Base-by-base conservation (phyloP, 2,113 vertebrate genomes). In the Hyaena hyaena region DNA sequence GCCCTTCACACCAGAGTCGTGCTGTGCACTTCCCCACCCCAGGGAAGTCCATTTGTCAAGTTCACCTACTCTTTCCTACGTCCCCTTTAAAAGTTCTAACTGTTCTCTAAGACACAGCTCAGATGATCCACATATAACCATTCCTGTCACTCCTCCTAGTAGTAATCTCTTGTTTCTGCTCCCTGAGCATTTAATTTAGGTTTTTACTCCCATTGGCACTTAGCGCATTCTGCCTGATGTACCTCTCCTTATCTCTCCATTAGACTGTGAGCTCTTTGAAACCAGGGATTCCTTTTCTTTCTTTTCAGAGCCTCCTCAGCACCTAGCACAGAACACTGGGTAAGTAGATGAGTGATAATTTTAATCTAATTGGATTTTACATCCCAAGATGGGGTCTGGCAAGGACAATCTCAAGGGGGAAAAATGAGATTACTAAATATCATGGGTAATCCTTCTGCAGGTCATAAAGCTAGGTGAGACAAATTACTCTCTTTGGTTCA, bases 301-400 rank as follows among this genome's bases (percentile, higher is more conserved):
- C 48, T 74, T 74, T 84, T 79, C 55, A 12, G 10, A 55, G 48
- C 24, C 15, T 95, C 26, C 55, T 92, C 39, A 24, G 86, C 77
- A 80, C 11, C 28, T 39, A 21, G 28, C 43, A 35, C 23, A 43
- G 24, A 53, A 11, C 24, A 9, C 39, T 43, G 63, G 19, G 14
- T 31, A 66, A 90, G 43, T 48, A 77, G 53, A 50, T 45, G 61
- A 83, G 55, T 80, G 83, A 58, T 69, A 2, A 55, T 66, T 87
- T 97, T 84, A 79, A 66, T 82, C 28, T 71, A 33, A 58, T n/a
- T 96, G 74, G 35, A 74, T 93, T 96, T 96, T 80, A 65, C 45
- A 68, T 86, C 48, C 28, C 77, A 68, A 73, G 12, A 65, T 45
- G 77, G 33, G 28, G 21, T 82, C 31, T 87, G 71, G 35, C 92